phyloP scores from a whole-genome alignment of 2,113 vertebrate species.

The Oceanites oceanicus region DNA sequence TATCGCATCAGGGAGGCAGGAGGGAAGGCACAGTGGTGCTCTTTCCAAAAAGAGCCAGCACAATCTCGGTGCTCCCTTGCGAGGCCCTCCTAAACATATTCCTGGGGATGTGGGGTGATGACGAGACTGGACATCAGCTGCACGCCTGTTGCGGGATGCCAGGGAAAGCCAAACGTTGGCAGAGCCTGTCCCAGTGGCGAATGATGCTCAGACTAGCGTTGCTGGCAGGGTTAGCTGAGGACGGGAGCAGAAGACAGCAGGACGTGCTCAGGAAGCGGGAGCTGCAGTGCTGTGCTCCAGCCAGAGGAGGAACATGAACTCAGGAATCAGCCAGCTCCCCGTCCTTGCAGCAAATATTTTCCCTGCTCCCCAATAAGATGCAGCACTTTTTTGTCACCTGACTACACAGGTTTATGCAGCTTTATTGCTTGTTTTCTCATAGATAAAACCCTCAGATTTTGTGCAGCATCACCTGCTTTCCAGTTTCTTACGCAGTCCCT shows the following conservation, averaged over 20 bases:
- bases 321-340: neutral
- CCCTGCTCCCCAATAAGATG: neutral
- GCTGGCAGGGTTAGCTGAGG: constrained; percentile 29
- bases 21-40: neutral
- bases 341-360: constrained; percentile 49
- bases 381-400: constrained; percentile 6
- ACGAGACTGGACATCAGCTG: neutral
- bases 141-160: neutral
- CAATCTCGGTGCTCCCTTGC: rapidly evolving
- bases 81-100: neutral
- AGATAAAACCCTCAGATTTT: neutral
- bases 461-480: neutral
- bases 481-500: neutral
- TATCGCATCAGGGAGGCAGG: rapidly evolving
- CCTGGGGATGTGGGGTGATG: neutral
- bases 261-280: constrained; percentile 18
- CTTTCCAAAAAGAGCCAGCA: neutral
- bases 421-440: neutral
- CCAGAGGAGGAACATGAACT: constrained; percentile 47
- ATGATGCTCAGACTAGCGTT: neutral
- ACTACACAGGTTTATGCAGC: neutral
- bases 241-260: neutral
- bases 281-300: constrained; percentile 52
- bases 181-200: neutral
- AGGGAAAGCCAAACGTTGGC: neutral